Conservation (phyloP, 1,140 invertebrate species). For the Rhagoletis zephyria region DNA sequence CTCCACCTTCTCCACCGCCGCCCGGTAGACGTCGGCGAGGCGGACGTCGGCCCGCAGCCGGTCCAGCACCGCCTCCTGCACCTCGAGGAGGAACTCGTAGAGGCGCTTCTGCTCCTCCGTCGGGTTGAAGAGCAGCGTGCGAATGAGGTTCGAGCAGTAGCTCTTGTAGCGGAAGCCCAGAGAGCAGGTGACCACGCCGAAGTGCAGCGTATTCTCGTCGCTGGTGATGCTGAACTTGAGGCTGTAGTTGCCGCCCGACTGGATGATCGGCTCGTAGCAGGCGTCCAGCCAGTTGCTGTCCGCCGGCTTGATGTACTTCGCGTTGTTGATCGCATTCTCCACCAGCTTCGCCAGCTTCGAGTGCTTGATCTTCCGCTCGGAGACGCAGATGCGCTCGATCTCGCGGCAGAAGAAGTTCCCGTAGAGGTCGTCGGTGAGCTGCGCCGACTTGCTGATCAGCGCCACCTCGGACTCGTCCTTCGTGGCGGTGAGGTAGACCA, state of each 20-base stretch:
- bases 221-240: slow-evolving; percentile 96
- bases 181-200: slow-evolving; percentile 96
- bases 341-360: slow-evolving; percentile 93
- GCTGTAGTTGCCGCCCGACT: slow-evolving; percentile 96
- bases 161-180: slow-evolving; percentile 95
- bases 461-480: slow-evolving; percentile 97
- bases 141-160: slow-evolving; percentile 98
- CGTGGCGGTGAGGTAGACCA: slow-evolving; percentile 91
- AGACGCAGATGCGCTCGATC: too few species aligned
- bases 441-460: slow-evolving; percentile 96
- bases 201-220: slow-evolving; percentile 94
- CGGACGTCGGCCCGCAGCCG: slow-evolving; percentile 87
- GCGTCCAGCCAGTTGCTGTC: too few species aligned
- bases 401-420: too few species aligned
- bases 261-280: slow-evolving; percentile 97
- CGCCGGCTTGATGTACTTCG: slow-evolving; percentile 93
- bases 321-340: slow-evolving; percentile 93
- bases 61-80: slow-evolving; percentile 93
- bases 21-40: slow-evolving; percentile 92
- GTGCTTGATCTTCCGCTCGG: slow-evolving; percentile 96
- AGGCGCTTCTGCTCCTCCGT: slow-evolving; percentile 89
- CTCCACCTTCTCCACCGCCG: slow-evolving; percentile 88
- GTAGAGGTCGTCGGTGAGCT: too few species aligned
- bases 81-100: slow-evolving; percentile 92
- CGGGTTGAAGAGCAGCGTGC: slow-evolving; percentile 98